Evolutionary conservation across 2,113 vertebrate genomes (phyloP).

Genomic region (Mastomys natalensis): DNA sequence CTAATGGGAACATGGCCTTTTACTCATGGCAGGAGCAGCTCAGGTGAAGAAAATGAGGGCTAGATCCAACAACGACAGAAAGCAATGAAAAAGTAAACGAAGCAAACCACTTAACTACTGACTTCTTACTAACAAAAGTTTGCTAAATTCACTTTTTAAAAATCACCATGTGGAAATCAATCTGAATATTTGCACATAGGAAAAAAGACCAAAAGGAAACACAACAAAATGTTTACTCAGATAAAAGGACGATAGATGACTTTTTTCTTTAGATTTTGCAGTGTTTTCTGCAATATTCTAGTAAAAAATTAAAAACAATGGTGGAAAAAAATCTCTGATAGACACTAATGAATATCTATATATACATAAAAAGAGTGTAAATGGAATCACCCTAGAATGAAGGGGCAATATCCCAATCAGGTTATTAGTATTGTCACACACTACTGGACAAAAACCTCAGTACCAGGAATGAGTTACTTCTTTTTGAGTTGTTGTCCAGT

Average conservation of each 20-base stretch:
- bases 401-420: neutral
- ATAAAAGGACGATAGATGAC: neutral
- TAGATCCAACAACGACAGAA: neutral
- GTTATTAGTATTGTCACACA: neutral
- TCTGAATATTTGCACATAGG: neutral
- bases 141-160: constrained; percentile 27
- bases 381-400: neutral
- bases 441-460: neutral
- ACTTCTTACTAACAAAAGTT: neutral
- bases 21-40: neutral
- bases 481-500: neutral
- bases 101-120: constrained; percentile 32
- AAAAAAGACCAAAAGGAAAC: constrained; percentile 55
- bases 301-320: constrained; percentile 13
- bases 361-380: neutral
- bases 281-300: constrained; percentile 36
- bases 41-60: constrained; percentile 7
- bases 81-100: constrained; percentile 12
- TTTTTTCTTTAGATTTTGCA: constrained; percentile 10
- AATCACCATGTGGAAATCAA: constrained; percentile 14
- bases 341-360: neutral
- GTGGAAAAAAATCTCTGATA: neutral
- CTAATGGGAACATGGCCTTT: neutral
- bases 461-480: neutral
- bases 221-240: constrained; percentile 42